Percentiles rank a stretch among this genome's conserved stretches.
phyloP scores from a whole-genome alignment of 2,888 invertebrate genomes.

The Phlogophora meticulosa region DNA sequence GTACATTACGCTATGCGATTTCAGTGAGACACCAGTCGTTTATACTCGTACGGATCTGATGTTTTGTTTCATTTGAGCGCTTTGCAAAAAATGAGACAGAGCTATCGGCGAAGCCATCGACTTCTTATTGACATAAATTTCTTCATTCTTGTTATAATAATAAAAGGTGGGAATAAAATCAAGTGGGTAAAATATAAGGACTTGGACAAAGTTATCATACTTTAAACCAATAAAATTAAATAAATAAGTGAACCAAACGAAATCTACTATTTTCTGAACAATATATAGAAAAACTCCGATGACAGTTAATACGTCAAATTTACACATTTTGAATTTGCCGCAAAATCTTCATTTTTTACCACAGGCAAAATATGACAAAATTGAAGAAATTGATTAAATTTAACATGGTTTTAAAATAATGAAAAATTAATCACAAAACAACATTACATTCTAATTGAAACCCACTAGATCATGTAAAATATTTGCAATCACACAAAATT shows the following conservation, averaged over 20 bases:
- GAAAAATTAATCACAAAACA: too few relatives aligned
- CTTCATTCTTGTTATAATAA: background rate
- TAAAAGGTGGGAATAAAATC: background rate
- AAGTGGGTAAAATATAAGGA: background rate
- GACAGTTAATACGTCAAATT: too few relatives aligned
- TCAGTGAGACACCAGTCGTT: background rate
- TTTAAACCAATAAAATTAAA: too few relatives aligned
- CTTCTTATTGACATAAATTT: constrained; percentile 43
- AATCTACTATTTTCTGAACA: background rate
- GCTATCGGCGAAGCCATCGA: constrained; percentile 25
- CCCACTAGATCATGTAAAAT: background rate
- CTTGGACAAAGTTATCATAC: background rate
- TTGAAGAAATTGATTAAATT: background rate
- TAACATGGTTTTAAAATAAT: background rate
- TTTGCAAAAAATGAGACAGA: constrained; percentile 51
- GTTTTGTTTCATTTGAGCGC: constrained; percentile 51
- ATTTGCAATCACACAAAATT: background rate
- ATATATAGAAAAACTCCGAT: background rate
- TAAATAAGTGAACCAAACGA: too few relatives aligned
- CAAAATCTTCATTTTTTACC: background rate
- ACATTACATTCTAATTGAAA: background rate
- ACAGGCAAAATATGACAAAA: constrained; percentile 2
- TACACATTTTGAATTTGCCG: constrained; percentile 30
- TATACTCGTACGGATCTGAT: constrained; percentile 3
- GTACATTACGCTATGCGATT: constrained; percentile 44